Evolutionary conservation across 1,140 invertebrate genomes (phyloP).

Genomic region (Anastrepha ludens): DNA sequence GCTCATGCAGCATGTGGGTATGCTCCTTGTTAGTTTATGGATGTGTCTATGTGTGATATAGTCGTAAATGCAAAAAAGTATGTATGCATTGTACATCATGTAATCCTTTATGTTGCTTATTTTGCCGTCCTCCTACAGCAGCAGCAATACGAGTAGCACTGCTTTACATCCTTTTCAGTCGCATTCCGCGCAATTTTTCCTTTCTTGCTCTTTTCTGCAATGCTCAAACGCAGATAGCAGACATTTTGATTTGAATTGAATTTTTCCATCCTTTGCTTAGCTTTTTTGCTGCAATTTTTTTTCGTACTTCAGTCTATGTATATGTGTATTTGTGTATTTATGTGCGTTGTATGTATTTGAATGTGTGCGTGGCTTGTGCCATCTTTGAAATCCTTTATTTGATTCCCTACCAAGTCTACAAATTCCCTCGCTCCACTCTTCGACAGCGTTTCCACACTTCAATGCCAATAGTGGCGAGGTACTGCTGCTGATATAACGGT

Average conservation of each 20-base stretch:
- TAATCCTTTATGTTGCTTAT: constrained; percentile 52
- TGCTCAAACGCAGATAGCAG: constrained; percentile 43
- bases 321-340: neutral
- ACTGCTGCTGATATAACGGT: neutral
- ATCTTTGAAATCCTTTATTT: constrained; percentile 17
- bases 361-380: neutral
- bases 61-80: constrained; percentile 5
- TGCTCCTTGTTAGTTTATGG: neutral
- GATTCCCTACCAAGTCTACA: neutral
- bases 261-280: constrained; percentile 45
- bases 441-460: constrained; percentile 29
- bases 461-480: constrained; percentile 9
- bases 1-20: neutral
- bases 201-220: neutral
- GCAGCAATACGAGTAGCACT: neutral
- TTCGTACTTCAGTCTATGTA: neutral
- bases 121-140: neutral
- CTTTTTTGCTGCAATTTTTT: neutral
- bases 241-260: constrained; percentile 57
- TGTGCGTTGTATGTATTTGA: neutral
- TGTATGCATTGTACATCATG: constrained; percentile 8
- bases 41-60: neutral
- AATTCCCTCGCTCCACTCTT: constrained; percentile 44
- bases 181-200: constrained; percentile 44
- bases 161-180: constrained; percentile 43